Evolutionary conservation across 2,888 invertebrate species (phyloP), one percentile per base, ranked within the genome.

Genomic region (Sinelater perroti): DNA sequence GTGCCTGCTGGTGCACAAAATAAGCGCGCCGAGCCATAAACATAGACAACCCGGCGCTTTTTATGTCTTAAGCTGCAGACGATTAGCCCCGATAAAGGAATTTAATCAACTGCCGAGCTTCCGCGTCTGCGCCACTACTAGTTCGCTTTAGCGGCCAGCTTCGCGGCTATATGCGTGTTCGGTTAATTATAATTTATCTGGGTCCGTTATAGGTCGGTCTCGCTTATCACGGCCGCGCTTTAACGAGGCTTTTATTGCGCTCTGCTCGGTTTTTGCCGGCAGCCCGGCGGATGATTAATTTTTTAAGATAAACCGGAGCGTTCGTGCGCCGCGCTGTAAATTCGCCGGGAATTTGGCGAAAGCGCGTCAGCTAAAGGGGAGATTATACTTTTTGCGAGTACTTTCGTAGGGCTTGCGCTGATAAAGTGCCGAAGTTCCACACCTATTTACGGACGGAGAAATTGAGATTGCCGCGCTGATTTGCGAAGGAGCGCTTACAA

Each of bases 121-220:
- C 7, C 13, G 5, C n/a, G 14, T 26, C 44, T 44, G 13, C 16
- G 11, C 24, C 18, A 21, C 26, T 42, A 42, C 26, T 26, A 26
- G 21, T 42, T 26, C 14, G n/a, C 3, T 24, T 42, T 42, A 42
- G 26, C 21, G 8, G 26, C 24, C 26, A 42, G 10, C 7, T 42
- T 26, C n/a, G 10, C 2, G 26, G 44, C 16, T 44, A 28, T 26
- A 28, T 26, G 24, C 40, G 40, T 40, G 40, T 44, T 26, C 13
- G 28, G 26, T 44, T 44, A 44, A 44, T 44, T 44, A 10, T 44
- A 8, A 44, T 44, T 44, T 44, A 44, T 44, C 44, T 16, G 26
- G 26, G 7, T 44, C 28, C 44, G 14, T 42, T 42, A 21, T 7
- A 11, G 24, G 13, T 44, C 28, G 14, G n/a, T 26, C 1, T 28